Base-by-base conservation (phyloP, 2,797 vertebrate species). In the Alectoris magna region DNA sequence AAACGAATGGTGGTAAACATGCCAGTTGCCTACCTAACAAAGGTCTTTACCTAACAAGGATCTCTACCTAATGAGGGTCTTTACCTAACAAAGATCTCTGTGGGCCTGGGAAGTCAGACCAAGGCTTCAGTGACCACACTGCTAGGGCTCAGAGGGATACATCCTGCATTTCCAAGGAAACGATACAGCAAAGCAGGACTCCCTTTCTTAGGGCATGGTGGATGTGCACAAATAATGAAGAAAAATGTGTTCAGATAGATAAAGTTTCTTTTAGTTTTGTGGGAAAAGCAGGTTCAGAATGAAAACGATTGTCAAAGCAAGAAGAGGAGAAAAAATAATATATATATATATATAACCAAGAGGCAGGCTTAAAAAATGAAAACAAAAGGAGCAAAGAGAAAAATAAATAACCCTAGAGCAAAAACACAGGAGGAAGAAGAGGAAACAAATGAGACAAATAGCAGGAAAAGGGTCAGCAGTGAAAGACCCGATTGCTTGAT, bases 381-480 rank as follows among this genome's bases (percentile, higher is more conserved):
- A 81, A 94, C 14, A 69, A 86, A 94, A 88, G 44, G 56, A 85
- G 78, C 13, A 27, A 81, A 41, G 43, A 70, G 68, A 88, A 93
- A 93, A 91, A 80, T 87, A 92, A 95, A 93, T 91, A 93, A 80
- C 39, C 31, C 72, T 29, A n/a, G 80, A 94, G 66, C 49, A 75
- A 90, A 90, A 92, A 80, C 0, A 2, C 67, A 68, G 62, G 34
- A 71, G 51, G 66, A 88, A 87, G 71, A 92, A 59, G 59, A 92
- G 66, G 80, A 87, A 94, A 88, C 83, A 92, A 95, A 96, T 75
- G 85, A 96, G 91, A 91, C 69, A 92, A 94, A 93, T 88, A 91
- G 80, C 64, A 94, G 91, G 74, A 91, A 94, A 92, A 94, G 75
- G 91, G 84, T 88, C 92, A 80, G 91, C 79, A 91, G 88, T 87